A percentile compares a stretch with the other conserved stretches of the same genome.
These are phyloP conservation scores for Arenaria interpres DNA, from an alignment of 2,113 vertebrate genomes.

Conservation along the genomic window DNA sequence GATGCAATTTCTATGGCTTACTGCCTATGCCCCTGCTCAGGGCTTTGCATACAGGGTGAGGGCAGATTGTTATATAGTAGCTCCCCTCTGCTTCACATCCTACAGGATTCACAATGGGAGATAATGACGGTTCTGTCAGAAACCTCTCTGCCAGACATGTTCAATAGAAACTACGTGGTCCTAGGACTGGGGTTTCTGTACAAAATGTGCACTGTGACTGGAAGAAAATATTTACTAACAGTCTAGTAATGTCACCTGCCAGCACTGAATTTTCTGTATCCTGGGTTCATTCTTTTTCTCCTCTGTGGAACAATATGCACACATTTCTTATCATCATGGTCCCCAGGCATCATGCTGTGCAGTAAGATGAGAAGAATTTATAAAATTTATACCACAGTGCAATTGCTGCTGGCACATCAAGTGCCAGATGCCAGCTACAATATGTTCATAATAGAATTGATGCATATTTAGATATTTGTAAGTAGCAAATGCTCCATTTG, in stretches of 20 bases:
- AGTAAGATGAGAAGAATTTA: constrained; percentile 5
- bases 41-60: not conserved
- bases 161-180: not conserved
- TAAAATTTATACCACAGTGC: not conserved
- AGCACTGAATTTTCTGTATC: not conserved
- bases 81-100: not conserved
- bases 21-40: not conserved
- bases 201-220: not conserved
- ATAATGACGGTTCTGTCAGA: not conserved
- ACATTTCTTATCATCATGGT: not conserved
- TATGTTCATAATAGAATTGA: constrained; percentile 51
- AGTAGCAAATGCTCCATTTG: constrained; percentile 36
- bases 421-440: constrained; percentile 27
- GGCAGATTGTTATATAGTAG: not conserved
- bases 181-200: not conserved
- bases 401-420: constrained; percentile 19
- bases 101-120: not conserved
- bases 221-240: not conserved
- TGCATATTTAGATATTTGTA: constrained; percentile 58
- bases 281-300: not conserved
- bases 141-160: not conserved
- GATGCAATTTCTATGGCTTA: not conserved
- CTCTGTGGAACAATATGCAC: not conserved
- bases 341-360: not conserved
- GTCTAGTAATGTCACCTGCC: not conserved